Evolutionary conservation across 2,888 invertebrate species (phyloP).

Genomic region (Netelia melanura): DNA sequence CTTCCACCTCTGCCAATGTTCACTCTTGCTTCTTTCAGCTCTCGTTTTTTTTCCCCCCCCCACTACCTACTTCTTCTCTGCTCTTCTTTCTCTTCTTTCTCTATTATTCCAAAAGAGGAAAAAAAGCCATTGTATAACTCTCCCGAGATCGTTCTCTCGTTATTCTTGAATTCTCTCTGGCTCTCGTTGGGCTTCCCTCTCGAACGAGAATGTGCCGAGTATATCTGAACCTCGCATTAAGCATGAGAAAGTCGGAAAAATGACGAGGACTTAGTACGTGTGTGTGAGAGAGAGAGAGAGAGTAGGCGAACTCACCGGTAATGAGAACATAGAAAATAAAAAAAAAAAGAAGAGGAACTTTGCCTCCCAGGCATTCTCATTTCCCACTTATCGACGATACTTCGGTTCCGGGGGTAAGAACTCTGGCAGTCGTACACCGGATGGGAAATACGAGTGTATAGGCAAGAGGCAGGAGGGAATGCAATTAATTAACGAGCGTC

Average conservation of each 20-base stretch:
- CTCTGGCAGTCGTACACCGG: neutral
- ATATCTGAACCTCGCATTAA: constrained; percentile 1
- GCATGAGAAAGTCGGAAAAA: constrained; percentile 11
- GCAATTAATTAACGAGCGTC: constrained; percentile 33
- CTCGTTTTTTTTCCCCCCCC: constrained; percentile 7
- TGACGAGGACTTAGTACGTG: neutral
- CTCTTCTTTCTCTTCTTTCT: constrained; percentile 35
- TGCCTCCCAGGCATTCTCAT: constrained; percentile 4
- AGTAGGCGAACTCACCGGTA: neutral
- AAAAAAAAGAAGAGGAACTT: constrained; percentile 14
- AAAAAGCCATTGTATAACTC: constrained; percentile 72
- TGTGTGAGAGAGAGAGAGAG: neutral
- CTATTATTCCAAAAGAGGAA: constrained; percentile 47
- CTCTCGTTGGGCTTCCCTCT: neutral
- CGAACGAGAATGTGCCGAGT: constrained; percentile 9
- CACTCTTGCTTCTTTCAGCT: constrained; percentile 33
- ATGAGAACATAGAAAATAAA: neutral
- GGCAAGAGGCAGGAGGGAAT: neutral
- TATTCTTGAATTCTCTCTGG: constrained; percentile 56
- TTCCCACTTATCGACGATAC: constrained; percentile 35
- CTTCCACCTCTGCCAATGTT: constrained; percentile 35
- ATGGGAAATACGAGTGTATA: neutral
- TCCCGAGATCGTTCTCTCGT: constrained; percentile 73
- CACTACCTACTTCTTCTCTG: constrained; percentile 1
- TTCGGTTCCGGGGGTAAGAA: constrained; percentile 25